Percentiles rank a stretch among this genome's conserved stretches.
phyloP scores from a whole-genome alignment of 2,888 invertebrate genomes.

The Drosophila bunnanda region DNA sequence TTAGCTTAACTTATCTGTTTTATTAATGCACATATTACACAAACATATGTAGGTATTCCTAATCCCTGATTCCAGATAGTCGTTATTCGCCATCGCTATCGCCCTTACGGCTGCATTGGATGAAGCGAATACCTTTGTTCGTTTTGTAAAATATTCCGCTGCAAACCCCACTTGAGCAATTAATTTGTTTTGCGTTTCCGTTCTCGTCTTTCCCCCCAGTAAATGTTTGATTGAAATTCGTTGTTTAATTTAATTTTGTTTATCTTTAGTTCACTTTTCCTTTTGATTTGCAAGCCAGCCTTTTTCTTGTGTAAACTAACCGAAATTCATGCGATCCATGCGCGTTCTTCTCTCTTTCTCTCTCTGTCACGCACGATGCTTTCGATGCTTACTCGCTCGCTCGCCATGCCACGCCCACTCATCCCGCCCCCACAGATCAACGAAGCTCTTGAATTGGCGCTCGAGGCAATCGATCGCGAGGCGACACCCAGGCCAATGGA shows the following conservation, averaged over 20 bases:
- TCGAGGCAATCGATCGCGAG: slow-evolving; percentile 87
- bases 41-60: not conserved
- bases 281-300: slow-evolving; percentile 54
- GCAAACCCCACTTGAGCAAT: not conserved
- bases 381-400: slow-evolving; percentile 54
- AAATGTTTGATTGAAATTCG: slow-evolving; percentile 25
- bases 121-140: not conserved
- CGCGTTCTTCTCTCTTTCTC: slow-evolving; percentile 62
- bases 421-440: slow-evolving; percentile 85
- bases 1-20: slow-evolving; percentile 12
- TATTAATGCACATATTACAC: not conserved
- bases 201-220: slow-evolving; percentile 1
- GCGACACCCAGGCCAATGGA: slow-evolving; percentile 49
- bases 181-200: slow-evolving; percentile 3
- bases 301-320: slow-evolving; percentile 54
- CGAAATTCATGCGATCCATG: slow-evolving; percentile 63
- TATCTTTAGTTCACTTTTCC: slow-evolving; percentile 29
- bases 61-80: slow-evolving; percentile 6
- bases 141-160: not conserved
- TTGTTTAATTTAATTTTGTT: slow-evolving; percentile 40
- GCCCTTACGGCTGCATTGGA: not conserved
- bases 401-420: slow-evolving; percentile 38
- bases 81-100: not conserved
- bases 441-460: slow-evolving; percentile 88
- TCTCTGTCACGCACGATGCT: slow-evolving; percentile 60